Evolutionary conservation across 2,113 vertebrate species (phyloP).

Genomic region (Saimiri boliviensis): DNA sequence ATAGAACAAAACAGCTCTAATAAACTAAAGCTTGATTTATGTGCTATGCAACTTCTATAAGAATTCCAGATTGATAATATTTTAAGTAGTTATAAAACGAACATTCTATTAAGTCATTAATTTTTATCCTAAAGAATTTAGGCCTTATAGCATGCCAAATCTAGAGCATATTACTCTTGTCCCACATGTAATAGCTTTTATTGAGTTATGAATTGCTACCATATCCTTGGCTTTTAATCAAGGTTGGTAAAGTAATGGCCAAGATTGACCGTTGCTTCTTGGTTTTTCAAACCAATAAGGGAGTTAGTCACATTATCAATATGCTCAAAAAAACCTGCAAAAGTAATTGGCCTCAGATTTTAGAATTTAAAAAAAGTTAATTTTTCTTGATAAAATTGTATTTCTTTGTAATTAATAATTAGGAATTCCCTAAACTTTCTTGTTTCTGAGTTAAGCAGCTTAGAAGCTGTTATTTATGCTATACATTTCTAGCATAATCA

Average conservation of each 20-base stretch:
- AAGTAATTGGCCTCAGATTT: not conserved
- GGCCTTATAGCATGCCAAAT: not conserved
- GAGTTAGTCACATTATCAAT: not conserved
- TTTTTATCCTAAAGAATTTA: not conserved
- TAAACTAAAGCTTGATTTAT: not conserved
- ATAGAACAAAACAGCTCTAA: not conserved
- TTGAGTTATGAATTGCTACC: not conserved
- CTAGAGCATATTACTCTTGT: not conserved
- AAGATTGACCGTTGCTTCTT: not conserved
- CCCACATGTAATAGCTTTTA: not conserved
- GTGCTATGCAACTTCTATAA: not conserved
- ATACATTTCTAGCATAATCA: not conserved
- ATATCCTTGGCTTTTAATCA: not conserved
- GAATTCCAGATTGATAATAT: not conserved
- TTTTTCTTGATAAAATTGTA: not conserved
- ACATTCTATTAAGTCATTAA: not conserved
- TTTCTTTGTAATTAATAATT: not conserved
- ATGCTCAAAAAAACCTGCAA: not conserved
- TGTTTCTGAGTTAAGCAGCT: not conserved
- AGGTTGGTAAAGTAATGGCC: not conserved
- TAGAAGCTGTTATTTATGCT: not conserved
- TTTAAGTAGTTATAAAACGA: not conserved
- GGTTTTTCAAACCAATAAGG: not conserved
- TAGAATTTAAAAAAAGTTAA: not conserved
- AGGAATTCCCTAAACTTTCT: not conserved